Percentiles rank a stretch among this genome's conserved stretches.
Conservation (phyloP, 1,140 invertebrate species). For the Lasaia peninsularis region DNA sequence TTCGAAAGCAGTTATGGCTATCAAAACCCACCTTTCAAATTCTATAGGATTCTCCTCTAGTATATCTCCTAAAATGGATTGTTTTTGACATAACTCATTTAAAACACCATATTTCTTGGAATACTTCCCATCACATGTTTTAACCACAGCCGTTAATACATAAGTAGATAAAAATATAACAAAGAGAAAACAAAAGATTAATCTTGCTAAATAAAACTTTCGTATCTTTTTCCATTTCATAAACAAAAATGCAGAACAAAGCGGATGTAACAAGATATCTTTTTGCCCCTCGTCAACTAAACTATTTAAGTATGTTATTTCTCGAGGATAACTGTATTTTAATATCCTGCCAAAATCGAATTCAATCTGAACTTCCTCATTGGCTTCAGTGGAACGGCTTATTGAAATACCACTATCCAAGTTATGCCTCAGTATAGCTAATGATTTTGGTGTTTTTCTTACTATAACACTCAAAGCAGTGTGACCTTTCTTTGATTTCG, state of each 20-base stretch:
- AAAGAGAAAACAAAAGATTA: constrained; percentile 80
- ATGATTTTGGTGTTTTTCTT: constrained; percentile 79
- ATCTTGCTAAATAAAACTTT: constrained; percentile 80
- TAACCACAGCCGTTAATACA: constrained; percentile 77
- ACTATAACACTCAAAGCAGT: constrained; percentile 81
- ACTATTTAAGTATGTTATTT: constrained; percentile 80
- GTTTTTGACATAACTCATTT: constrained; percentile 74
- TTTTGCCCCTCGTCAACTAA: constrained; percentile 80
- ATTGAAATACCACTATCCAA: constrained; percentile 79
- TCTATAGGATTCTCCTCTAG: constrained; percentile 76
- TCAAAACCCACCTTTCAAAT: constrained; percentile 77
- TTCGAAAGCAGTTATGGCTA: constrained; percentile 77
- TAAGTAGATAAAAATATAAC: constrained; percentile 79
- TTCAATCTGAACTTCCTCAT: constrained; percentile 80
- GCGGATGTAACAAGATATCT: constrained; percentile 80
- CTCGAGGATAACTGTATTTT: constrained; percentile 78
- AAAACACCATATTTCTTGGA: constrained; percentile 59
- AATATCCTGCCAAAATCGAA: constrained; percentile 79
- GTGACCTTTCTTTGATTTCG: constrained; percentile 79
- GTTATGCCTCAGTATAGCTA: constrained; percentile 77
- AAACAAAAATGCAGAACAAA: constrained; percentile 80
- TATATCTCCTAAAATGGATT: constrained; percentile 70
- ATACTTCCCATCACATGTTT: constrained; percentile 59
- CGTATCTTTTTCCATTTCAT: constrained; percentile 83
- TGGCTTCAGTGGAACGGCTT: constrained; percentile 74